Base-by-base conservation (phyloP, 2,113 vertebrate genomes). In the Emydocephalus ijimae region DNA sequence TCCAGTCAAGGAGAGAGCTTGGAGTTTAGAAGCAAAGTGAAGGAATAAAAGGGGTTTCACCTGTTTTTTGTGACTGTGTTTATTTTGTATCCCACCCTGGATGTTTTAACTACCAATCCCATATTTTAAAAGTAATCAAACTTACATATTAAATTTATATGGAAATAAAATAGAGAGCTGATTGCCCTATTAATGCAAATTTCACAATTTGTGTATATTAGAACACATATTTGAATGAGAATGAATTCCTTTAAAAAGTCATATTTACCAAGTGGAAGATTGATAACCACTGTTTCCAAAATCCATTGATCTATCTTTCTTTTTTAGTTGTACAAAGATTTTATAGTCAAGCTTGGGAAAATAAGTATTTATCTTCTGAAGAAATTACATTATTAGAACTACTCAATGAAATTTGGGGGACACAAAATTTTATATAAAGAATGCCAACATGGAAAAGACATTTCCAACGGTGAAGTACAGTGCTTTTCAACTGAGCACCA, bases 101-200 rank as follows among this genome's bases (percentile, higher is more conserved):
- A 74, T 34, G n/a, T 39, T 74, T 74, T 39, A 74, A 74, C 6
- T 39, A 39, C n/a, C n/a, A 23, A 29, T 9, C 18, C 1, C 88
- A 81, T 69, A 88, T 94, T 94, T 5, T 56, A 9, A 74, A 64
- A 64, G 34, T 45, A 90, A 61, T 85, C 87, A 93, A 69, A 69
- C 59, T 0, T 87, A 69, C 50, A 14, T 23, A 64, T 39, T 29
- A 34, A 81, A 45, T 85, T 43, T 81, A 56, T 4, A 21, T 69
- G 64, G 43, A 91, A 85, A n/a, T 91, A 87, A 91, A 91, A 87
- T 59, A 91, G 15, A n/a, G 15, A 50, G 9, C 48, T 74, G 64
- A n/a, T 64, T 81, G 15, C 45, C 39, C 29, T 88, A 9, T 43
- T 54, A 59, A 69, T 69, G n/a, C 57, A 88, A 52, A 88, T 48